These are phyloP conservation scores for Myrmecophaga tridactyla DNA, from an alignment of 2,113 vertebrate genomes.

Conservation along the genomic window DNA sequence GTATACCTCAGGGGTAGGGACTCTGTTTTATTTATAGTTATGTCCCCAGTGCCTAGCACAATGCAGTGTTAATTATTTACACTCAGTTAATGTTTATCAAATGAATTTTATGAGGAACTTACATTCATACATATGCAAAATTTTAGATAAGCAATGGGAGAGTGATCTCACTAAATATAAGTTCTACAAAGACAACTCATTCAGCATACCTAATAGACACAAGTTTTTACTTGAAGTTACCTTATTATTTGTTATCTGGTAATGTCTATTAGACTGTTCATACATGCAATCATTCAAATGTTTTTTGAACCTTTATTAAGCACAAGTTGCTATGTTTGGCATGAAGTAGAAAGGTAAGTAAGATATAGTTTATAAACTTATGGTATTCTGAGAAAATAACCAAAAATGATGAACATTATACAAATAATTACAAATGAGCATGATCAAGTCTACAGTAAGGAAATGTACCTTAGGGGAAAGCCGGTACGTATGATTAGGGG, in stretches of 20 bases:
- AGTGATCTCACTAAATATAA: background rate
- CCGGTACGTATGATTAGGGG: background rate
- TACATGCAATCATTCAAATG: background rate
- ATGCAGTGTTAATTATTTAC: too few relatives aligned
- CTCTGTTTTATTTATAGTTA: too few relatives aligned
- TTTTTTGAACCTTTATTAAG: conserved; percentile 50
- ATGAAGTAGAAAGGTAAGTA: background rate
- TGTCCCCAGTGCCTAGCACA: too few relatives aligned
- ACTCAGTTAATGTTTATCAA: too few relatives aligned
- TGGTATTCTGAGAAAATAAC: background rate
- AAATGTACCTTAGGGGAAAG: background rate
- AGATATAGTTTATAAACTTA: background rate
- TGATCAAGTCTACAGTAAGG: background rate
- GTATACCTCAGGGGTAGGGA: too few relatives aligned
- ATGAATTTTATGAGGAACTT: background rate
- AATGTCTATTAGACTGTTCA: background rate
- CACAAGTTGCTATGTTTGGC: background rate
- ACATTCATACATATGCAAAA: background rate
- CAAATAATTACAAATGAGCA: background rate
- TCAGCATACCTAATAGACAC: too few relatives aligned
- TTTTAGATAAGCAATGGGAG: background rate
- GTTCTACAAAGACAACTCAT: background rate
- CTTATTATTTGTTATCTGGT: background rate
- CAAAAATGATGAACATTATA: background rate
- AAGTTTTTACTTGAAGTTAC: background rate